A percentile compares a stretch with the other conserved stretches of the same genome.
phyloP scores from a whole-genome alignment of 1,140 invertebrate genomes.

The Apis cerana region DNA sequence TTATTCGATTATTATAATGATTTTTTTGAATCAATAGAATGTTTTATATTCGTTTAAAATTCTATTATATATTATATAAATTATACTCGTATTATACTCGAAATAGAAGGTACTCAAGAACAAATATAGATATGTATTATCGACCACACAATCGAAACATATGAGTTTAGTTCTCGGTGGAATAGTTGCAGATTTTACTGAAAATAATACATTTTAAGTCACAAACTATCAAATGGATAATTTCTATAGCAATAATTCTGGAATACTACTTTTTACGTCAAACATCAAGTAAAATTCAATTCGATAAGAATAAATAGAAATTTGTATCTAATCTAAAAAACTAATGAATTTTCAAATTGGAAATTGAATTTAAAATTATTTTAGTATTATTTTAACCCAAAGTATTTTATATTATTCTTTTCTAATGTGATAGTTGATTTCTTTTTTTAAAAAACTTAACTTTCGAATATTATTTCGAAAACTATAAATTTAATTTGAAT shows the following conservation, averaged over 20 bases:
- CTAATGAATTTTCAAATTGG: not conserved
- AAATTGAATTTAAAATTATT: not conserved
- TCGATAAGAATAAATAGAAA: not conserved
- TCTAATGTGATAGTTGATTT: too few relatives aligned
- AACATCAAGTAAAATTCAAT: not conserved
- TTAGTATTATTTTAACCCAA: too few relatives aligned
- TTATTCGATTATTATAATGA: not conserved
- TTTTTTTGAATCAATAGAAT: not conserved
- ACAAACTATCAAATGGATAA: not conserved
- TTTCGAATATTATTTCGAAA: too few relatives aligned
- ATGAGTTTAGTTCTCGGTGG: constrained; percentile 7
- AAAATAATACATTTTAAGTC: not conserved
- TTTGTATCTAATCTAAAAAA: fast-evolving
- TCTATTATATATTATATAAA: too few relatives aligned
- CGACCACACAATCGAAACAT: constrained; percentile 1
- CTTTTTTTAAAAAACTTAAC: too few relatives aligned
- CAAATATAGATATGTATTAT: not conserved
- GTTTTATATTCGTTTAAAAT: not conserved
- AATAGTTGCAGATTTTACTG: not conserved
- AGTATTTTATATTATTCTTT: too few relatives aligned
- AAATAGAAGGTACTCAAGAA: not conserved
- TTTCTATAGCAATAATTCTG: not conserved
- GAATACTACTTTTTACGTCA: not conserved
- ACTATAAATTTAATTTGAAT: too few relatives aligned
- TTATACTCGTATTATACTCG: too few relatives aligned